Base-by-base conservation (phyloP, 2,113 vertebrate species). In the Lasiurus cinereus region DNA sequence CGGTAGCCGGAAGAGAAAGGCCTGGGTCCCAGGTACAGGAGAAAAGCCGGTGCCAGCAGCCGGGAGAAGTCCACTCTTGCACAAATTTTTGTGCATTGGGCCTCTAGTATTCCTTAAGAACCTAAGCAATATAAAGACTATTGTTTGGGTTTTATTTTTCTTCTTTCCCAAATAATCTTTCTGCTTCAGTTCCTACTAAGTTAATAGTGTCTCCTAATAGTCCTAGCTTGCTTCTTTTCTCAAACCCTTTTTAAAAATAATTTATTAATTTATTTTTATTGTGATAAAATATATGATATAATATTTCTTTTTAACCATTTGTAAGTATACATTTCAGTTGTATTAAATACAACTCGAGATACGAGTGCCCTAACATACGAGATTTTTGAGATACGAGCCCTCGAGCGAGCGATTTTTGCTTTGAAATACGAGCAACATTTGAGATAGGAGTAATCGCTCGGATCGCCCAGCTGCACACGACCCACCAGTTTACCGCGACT, bases 171-270 rank as follows among this genome's bases (percentile, higher is more conserved):
- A 91, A 95, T 96, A 92, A 96, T 96, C 92, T 96, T 97, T 91
- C 54, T 70, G 64, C 14, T 8, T 96, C 97, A 97, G 90, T 97
- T 98, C 93, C 91, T 90, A 59, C 46, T 95, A 73, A 94, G 97
- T 96, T 96, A 93, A 97, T 89, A 85, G 88, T 80, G 27, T 91
- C 59, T 91, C 69, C 83, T 4, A 94, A 95, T 46, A 95, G 94
- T 56, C 92, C 84, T 97, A 46, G 79, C 96, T 96, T 96, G 94
- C 94, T 97, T 85, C 83, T 89, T 80, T 70, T 93, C 91, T 39
- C 52, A 88, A 78, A 46, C 14, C 16, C 46, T 95, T 77, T 96
- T 96, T 10, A 1, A 54, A 64, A 79, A 46, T 59, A 62, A 15
- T 48, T 21, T n/a, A 43, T 39, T 86, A 43, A 31, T 56, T 59